Percentiles rank a stretch among this genome's conserved stretches.
Conservation (phyloP, 2,797 vertebrate species). For the Brachyalestes nurse region DNA sequence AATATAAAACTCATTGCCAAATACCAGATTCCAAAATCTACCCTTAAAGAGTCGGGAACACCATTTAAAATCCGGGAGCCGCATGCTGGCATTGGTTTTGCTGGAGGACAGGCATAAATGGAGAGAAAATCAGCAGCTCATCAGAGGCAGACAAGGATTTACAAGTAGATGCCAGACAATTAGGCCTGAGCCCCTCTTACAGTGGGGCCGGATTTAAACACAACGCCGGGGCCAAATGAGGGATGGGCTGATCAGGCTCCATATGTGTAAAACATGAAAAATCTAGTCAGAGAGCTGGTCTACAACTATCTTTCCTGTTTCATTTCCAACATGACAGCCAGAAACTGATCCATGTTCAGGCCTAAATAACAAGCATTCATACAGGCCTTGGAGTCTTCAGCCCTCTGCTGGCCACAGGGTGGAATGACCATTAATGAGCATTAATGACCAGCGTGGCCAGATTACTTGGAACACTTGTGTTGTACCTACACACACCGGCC, state of each 20-base stretch:
- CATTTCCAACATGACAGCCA: not conserved
- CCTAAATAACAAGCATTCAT: too few species aligned
- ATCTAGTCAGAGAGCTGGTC: not conserved
- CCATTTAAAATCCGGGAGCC: not conserved
- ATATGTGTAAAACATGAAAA: not conserved
- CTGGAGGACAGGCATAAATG: not conserved
- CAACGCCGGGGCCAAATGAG: not conserved
- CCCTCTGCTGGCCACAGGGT: slow-evolving; percentile 35
- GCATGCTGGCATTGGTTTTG: not conserved
- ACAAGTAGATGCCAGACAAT: slow-evolving; percentile 27
- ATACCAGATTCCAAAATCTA: not conserved
- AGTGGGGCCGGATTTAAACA: not conserved
- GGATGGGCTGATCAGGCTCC: not conserved
- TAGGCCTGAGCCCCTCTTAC: slow-evolving; percentile 30
- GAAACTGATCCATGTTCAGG: not conserved
- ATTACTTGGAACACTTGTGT: too few species aligned
- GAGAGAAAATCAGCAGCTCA: slow-evolving; percentile 29
- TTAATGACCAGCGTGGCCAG: too few species aligned
- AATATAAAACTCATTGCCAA: not conserved
- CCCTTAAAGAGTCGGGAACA: not conserved
- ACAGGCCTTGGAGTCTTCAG: not conserved
- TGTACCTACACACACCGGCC: too few species aligned
- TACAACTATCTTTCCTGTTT: not conserved
- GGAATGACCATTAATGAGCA: not conserved
- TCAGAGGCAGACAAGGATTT: slow-evolving; percentile 38